phyloP scores from a whole-genome alignment of 2,888 invertebrate genomes.

The Danaus chrysippus region DNA sequence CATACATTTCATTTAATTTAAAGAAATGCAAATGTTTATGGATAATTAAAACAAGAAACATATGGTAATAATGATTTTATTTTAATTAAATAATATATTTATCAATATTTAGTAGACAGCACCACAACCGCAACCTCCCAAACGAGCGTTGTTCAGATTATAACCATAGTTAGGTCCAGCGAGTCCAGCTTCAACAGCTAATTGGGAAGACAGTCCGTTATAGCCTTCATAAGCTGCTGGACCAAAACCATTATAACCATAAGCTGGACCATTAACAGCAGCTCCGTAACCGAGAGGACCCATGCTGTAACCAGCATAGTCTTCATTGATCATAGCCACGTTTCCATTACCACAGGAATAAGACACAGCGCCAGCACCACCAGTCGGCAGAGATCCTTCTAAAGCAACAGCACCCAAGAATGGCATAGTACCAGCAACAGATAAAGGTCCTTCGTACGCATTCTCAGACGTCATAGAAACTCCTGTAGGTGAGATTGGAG shows the following conservation, averaged over 20 bases:
- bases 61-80: no score
- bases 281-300: slow-evolving; percentile 16
- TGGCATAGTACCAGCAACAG: slow-evolving; percentile 43
- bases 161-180: slow-evolving; percentile 5
- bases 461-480: slow-evolving; percentile 45
- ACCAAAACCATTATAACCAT: slow-evolving; percentile 10
- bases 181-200: slow-evolving; percentile 13
- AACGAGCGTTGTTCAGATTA: background rate
- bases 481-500: slow-evolving; percentile 44
- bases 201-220: background rate
- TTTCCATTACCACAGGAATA: slow-evolving; percentile 39
- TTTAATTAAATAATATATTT: no score
- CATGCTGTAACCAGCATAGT: slow-evolving; percentile 14
- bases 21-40: no score
- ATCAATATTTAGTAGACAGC: slow-evolving; percentile 6
- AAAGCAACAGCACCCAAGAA: slow-evolving; percentile 44
- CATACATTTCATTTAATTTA: no score
- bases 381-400: slow-evolving; percentile 39
- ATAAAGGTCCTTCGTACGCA: slow-evolving; percentile 39
- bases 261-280: background rate
- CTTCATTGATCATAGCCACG: slow-evolving; percentile 35
- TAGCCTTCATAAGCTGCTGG: background rate
- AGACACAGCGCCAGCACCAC: slow-evolving; percentile 37
- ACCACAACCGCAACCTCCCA: slow-evolving; percentile 16
- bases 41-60: no score